Evolutionary conservation across 2,113 vertebrate species (phyloP), one percentile per base, ranked within the genome.

Genomic region (Plestiodon gilberti): DNA sequence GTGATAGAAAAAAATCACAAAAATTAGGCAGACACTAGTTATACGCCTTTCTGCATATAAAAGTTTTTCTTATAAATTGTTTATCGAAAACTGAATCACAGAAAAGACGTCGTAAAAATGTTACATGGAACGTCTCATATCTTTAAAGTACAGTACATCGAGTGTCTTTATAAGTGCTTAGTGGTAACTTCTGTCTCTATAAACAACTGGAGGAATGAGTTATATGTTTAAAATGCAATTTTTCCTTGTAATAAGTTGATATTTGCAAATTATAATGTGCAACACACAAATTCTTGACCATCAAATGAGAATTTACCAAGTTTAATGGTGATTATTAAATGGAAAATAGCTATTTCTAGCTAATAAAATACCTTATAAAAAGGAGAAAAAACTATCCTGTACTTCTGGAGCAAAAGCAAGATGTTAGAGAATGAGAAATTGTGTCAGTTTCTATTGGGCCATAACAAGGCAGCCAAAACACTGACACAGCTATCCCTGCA

Each of bases 211-310:
- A 64, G 61, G 61, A 64, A 64, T 18, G 61, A 64, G 9, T 65
- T 80, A 9, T 38, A 64, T 80, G 33, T 79, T 81, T 25, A 22
- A 10, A 38, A 55, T 69, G 11, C 30, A 81, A 78, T 23, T 78
- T 55, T 35, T 78, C 40, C 61, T 18, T 61, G 57, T 81, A 69
- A 55, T 52, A n/a, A 52, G 38, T n/a, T 67, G 23, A 43, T 48
- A 43, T 40, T 80, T 69, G 77, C 40, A 90, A 91, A 88, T 90
- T 67, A 74, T 2, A 80, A 82, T 6, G 17, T 33, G 83, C 57
- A 87, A 30, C 40, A 78, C 23, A 75, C 48, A 8, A 75, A 43
- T 25, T 43, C 59, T 48, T 43, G 33, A 65, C 35, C 20, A 43
- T 64, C 61, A 43, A 30, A 65, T 30, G 1, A 40, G 18, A 30